A percentile compares a stretch with the other conserved stretches of the same genome.
Evolutionary conservation across 2,888 invertebrate genomes (phyloP).

Genomic region (Galerucella nymphaeae): DNA sequence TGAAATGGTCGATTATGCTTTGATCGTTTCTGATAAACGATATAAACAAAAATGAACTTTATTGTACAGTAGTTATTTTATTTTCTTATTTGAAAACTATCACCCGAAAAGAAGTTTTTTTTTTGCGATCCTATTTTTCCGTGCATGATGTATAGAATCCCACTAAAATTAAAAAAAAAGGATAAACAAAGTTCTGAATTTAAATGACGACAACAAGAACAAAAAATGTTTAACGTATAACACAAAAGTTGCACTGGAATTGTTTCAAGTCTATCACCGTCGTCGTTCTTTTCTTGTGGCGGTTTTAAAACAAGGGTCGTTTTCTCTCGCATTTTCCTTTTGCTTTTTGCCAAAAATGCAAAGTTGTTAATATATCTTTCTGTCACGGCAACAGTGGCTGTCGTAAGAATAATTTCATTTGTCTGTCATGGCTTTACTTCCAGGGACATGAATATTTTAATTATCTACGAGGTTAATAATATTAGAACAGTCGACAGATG

Average conservation of each 20-base stretch:
- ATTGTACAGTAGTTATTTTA: too few species aligned
- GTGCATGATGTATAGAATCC: background rate
- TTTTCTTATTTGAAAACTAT: too few species aligned
- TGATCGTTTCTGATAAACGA: too few species aligned
- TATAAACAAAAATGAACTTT: too few species aligned
- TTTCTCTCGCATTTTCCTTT: conserved; percentile 21
- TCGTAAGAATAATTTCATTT: conserved; percentile 43
- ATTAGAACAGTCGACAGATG: conserved; percentile 21
- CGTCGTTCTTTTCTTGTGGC: conserved; percentile 9
- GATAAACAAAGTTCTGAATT: background rate
- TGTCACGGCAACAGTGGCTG: conserved; percentile 43
- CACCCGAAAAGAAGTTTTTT: too few species aligned
- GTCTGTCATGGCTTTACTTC: conserved; percentile 40
- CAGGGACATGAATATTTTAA: conserved; percentile 42
- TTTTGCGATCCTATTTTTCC: background rate
- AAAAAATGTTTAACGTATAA: conserved; percentile 8
- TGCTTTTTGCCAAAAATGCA: conserved; percentile 36
- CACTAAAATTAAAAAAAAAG: background rate
- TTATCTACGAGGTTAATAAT: conserved; percentile 38
- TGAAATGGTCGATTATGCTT: too few species aligned
- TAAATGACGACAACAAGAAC: background rate
- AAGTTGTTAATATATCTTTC: conserved; percentile 44
- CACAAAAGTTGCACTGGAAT: conserved; percentile 7
- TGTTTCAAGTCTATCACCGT: conserved; percentile 20
- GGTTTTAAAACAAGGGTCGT: conserved; percentile 15